Evolutionary conservation across 1,140 invertebrate genomes (phyloP), one percentile per base, ranked within the genome.

Genomic region (Drosophila saltans): DNA sequence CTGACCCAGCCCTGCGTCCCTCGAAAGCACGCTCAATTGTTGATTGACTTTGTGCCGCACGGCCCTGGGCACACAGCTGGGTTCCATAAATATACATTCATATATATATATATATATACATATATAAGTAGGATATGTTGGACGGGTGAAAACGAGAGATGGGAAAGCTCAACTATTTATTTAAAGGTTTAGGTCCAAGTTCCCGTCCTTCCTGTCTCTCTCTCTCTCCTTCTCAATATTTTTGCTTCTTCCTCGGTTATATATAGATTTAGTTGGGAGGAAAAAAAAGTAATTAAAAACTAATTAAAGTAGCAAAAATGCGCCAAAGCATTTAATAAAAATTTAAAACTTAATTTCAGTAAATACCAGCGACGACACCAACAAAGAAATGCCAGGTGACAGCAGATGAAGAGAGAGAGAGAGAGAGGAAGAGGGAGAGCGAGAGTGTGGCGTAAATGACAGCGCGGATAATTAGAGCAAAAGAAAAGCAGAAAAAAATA

Each of bases 321-420:
- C 80, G 82, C 72, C 65, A 72, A 89, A 74, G 77, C 69, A 84
- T 88, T 88, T 89, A 89, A 83, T 89, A 88, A 80, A 89, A 88
- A 83, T 88, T 89, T 88, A 88, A 88, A 89, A 88, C 83, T 89
- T 89, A 88, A 89, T 89, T 52, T 89, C 70, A 78, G 73, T 78
- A 84, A 88, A 89, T 89, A 76, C 69, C 83, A 69, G 56, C 36
- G 55, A 62, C 64, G 48, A 66, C 59, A 74, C 59, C 60, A 48
- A 59, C 58, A 68, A 52, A 24, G 16, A 52, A 52, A 52, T 26
- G 45, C 24, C 45, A 52, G 8, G 2, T 26, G 45, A 52, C 24
- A 52, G 45, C 21, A 7, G 9, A 2, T 8, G 16, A 26, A 26
- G 9, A 30, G 30, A 10, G n/a, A n/a, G n/a, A 59, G 30, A 9